These are phyloP conservation scores for Leistus spinibarbis DNA, from an alignment of 2,888 invertebrate species.

Conservation along the genomic window DNA sequence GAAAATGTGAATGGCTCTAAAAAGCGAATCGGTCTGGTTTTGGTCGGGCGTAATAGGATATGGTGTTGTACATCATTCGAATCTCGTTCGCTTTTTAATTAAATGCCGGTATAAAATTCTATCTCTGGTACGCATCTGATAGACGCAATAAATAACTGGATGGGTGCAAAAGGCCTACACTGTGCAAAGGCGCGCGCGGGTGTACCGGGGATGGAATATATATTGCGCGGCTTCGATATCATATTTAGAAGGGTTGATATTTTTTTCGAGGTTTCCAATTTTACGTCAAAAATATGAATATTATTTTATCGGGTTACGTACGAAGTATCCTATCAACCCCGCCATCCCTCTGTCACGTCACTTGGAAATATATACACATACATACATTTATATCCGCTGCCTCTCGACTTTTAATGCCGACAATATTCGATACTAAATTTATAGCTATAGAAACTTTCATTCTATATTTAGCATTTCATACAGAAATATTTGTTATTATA, in stretches of 20 bases:
- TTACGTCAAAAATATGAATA: conserved; percentile 5
- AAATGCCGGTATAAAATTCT: conserved; percentile 25
- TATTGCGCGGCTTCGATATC: conserved; percentile 1
- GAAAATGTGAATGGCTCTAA: neutral
- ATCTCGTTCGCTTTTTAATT: conserved; percentile 30
- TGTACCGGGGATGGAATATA: neutral
- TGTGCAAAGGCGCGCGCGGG: too few relatives aligned
- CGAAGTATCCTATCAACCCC: neutral
- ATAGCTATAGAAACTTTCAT: neutral
- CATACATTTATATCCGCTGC: too few relatives aligned
- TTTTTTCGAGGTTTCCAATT: conserved; percentile 2
- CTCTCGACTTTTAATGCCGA: neutral
- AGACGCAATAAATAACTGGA: conserved; percentile 8
- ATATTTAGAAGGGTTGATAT: conserved; percentile 14
- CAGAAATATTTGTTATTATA: neutral
- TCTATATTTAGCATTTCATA: neutral
- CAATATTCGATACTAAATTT: neutral
- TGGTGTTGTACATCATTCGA: conserved; percentile 1
- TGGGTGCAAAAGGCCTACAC: neutral
- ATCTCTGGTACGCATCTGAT: conserved; percentile 18
- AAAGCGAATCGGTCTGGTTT: neutral
- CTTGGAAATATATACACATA: neutral
- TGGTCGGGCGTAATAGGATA: neutral
- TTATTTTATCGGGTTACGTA: conserved; percentile 4
- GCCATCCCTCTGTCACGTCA: too few relatives aligned